Conservation (phyloP, 2,113 vertebrate species). For the Chaetodon trifascialis region DNA sequence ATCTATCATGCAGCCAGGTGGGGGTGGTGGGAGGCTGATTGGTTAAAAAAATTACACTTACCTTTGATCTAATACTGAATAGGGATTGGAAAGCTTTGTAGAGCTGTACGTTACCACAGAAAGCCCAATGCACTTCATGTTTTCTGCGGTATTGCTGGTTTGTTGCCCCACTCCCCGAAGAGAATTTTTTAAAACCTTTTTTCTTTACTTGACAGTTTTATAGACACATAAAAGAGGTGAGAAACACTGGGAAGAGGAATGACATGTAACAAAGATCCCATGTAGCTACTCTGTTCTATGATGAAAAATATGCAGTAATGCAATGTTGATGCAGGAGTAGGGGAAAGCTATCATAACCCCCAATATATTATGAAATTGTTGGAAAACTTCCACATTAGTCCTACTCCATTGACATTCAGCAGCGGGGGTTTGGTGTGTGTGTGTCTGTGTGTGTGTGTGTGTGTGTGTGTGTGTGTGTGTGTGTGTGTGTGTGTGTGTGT, state of each 20-base stretch:
- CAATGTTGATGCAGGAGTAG: background rate
- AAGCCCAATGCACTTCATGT: slow-evolving; percentile 1
- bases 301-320: slow-evolving; percentile 14
- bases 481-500: too few species aligned
- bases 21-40: background rate
- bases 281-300: slow-evolving; percentile 1
- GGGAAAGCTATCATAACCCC: background rate
- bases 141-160: slow-evolving; percentile 17
- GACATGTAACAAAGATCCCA: slow-evolving; percentile 19
- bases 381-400: slow-evolving; percentile 38
- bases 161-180: slow-evolving; percentile 28
- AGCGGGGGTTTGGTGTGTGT: too few species aligned
- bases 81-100: background rate
- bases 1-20: slow-evolving; percentile 27
- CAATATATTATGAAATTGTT: slow-evolving; percentile 18
- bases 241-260: slow-evolving; percentile 1
- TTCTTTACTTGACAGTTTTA: slow-evolving; percentile 17
- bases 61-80: slow-evolving; percentile 3
- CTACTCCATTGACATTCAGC: slow-evolving; percentile 62
- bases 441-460: too few species aligned
- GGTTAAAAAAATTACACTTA: slow-evolving; percentile 15
- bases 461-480: too few species aligned
- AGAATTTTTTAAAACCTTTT: slow-evolving; percentile 26
- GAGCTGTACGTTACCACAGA: slow-evolving; percentile 1
- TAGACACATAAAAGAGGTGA: slow-evolving; percentile 10